Conservation (phyloP, 2,888 invertebrate species). For the Schizotus pectinicornis region DNA sequence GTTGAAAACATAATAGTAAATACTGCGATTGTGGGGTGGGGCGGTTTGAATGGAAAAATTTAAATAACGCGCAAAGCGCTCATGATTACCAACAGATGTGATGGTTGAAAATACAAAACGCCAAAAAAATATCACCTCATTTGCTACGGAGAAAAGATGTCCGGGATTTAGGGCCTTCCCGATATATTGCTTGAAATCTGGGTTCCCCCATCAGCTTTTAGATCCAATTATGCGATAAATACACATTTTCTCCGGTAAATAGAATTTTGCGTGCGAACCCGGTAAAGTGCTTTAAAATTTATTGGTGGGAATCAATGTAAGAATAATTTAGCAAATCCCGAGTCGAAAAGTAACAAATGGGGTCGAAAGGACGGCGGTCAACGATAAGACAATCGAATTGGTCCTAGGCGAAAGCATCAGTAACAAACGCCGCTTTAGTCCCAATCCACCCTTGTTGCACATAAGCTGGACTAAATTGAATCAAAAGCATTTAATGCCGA, state of each 20-base stretch:
- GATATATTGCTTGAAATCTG: constrained; percentile 34
- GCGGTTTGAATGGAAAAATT: constrained; percentile 34
- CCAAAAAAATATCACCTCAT: constrained; percentile 38
- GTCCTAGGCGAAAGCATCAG: constrained; percentile 27
- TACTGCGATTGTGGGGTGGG: constrained; percentile 7
- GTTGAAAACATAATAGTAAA: constrained; percentile 21
- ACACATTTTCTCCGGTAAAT: constrained; percentile 29
- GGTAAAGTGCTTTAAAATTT: constrained; percentile 15
- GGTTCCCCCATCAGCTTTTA: constrained; percentile 30
- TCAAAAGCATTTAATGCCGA: constrained; percentile 53
- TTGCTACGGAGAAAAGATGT: constrained; percentile 33
- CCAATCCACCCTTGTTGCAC: constrained; percentile 47
- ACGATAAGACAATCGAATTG: constrained; percentile 48
- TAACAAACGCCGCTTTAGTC: constrained; percentile 25
- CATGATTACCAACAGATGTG: constrained; percentile 36
- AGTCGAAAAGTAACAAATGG: constrained; percentile 40
- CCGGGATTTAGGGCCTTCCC: constrained; percentile 34
- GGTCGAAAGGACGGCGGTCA: constrained; percentile 47
- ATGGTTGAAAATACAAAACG: constrained; percentile 36
- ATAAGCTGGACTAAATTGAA: constrained; percentile 54
- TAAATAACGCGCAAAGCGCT: constrained; percentile 30
- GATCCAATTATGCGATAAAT: constrained; percentile 38
- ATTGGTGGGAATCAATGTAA: constrained; percentile 22
- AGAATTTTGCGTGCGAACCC: constrained; percentile 17
- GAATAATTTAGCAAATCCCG: constrained; percentile 28